These are phyloP conservation scores for Theristicus caerulescens DNA, from an alignment of 2,113 vertebrate genomes.

Conservation along the genomic window DNA sequence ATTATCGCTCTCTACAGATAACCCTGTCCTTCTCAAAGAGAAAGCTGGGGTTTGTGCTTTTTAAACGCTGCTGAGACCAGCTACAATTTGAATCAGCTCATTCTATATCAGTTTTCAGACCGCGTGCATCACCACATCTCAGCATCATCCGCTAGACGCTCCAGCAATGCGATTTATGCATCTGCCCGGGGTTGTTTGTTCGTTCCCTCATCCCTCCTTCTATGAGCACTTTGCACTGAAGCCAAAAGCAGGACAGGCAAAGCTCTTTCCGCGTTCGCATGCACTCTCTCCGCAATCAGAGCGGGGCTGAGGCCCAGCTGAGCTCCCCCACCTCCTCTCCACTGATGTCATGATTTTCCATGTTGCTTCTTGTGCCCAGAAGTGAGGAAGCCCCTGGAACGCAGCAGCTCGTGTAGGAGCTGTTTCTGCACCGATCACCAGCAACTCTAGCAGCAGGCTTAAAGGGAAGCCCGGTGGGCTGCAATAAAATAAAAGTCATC, in stretches of 20 bases:
- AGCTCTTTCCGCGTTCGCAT: neutral
- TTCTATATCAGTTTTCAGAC: neutral
- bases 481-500: constrained; percentile 15
- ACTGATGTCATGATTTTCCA: constrained; percentile 33
- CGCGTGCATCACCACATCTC: neutral
- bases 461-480: constrained; percentile 20
- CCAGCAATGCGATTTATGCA: neutral
- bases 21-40: neutral
- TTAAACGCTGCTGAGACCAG: neutral
- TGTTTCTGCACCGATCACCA: neutral
- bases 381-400: neutral
- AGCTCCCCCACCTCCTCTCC: neutral
- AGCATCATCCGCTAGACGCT: neutral
- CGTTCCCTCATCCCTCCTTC: neutral
- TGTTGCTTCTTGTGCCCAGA: neutral
- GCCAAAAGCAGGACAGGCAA: neutral
- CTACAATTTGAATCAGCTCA: neutral
- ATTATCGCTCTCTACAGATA: constrained; percentile 4
- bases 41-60: neutral
- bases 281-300: neutral
- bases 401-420: neutral
- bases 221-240: neutral
- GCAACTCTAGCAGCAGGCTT: neutral
- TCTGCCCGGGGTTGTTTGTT: neutral
- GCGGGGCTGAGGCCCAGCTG: neutral